A percentile compares a stretch with the other conserved stretches of the same genome.
These are phyloP conservation scores for Gobionotothen gibberifrons DNA, from an alignment of 2,797 vertebrate species.

Conservation along the genomic window DNA sequence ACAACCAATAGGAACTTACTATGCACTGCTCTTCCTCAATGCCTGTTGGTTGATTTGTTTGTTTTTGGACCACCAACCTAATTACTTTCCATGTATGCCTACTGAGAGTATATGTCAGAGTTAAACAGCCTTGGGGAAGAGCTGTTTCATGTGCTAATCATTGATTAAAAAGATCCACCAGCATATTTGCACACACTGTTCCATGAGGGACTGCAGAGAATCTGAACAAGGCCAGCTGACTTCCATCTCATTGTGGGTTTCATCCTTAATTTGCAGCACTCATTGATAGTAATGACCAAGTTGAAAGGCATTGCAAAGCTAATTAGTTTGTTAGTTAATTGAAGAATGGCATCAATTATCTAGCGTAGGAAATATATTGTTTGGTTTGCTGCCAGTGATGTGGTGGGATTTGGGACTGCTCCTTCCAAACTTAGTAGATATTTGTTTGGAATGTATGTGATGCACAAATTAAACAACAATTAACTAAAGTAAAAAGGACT, in stretches of 20 bases:
- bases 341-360: constrained; percentile 47
- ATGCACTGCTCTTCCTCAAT: constrained; percentile 40
- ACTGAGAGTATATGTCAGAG: constrained; percentile 52
- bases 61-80: constrained; percentile 52
- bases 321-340: constrained; percentile 64
- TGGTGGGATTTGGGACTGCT: constrained; percentile 40
- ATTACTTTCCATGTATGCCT: constrained; percentile 63
- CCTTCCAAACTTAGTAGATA: constrained; percentile 29
- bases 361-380: constrained; percentile 34
- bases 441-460: constrained; percentile 41
- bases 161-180: constrained; percentile 54
- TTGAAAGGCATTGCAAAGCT: constrained; percentile 52
- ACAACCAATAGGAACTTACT: constrained; percentile 42
- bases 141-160: constrained; percentile 60
- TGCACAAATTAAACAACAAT: not conserved
- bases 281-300: constrained; percentile 43
- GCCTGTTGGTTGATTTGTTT: constrained; percentile 56
- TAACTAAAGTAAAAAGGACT: constrained; percentile 23
- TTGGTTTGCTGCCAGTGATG: constrained; percentile 42
- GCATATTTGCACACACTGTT: constrained; percentile 57
- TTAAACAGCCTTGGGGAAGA: constrained; percentile 58
- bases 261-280: constrained; percentile 45
- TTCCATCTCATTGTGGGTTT: constrained; percentile 35
- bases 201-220: constrained; percentile 21
- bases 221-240: constrained; percentile 51